phyloP scores from a whole-genome alignment of 2,888 invertebrate species.

The Drosophila eohydei region DNA sequence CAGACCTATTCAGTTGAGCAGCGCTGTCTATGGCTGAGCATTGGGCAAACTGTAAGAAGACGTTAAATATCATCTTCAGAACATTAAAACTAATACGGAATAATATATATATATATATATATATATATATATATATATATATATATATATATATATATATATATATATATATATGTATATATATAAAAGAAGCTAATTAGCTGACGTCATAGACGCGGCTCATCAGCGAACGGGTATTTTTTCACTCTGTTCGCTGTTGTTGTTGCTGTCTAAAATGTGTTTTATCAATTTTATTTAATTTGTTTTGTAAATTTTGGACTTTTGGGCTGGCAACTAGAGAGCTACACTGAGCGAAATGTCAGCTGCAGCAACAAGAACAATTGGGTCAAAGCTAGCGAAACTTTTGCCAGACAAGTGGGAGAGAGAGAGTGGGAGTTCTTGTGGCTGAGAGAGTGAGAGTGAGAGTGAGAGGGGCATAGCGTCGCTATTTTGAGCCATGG shows the following conservation, averaged over 20 bases:
- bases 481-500: conserved; percentile 7
- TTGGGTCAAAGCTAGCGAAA: conserved; percentile 47
- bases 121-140: too few relatives aligned
- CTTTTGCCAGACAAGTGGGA: conserved; percentile 45
- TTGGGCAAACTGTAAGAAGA: too few relatives aligned
- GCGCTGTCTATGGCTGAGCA: too few relatives aligned
- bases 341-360: conserved; percentile 53
- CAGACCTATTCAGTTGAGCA: too few relatives aligned
- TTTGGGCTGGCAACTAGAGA: conserved; percentile 23
- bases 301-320: conserved; percentile 1
- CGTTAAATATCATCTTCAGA: not conserved
- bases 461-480: not conserved
- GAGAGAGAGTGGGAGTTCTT: not conserved
- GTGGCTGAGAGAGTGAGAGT: not conserved
- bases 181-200: not conserved
- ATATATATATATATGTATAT: too few relatives aligned
- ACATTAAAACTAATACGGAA: not conserved
- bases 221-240: conserved; percentile 3
- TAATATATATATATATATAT: not conserved
- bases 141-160: too few relatives aligned
- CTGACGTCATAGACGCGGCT: not conserved
- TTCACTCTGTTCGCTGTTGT: not conserved
- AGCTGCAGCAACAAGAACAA: conserved; percentile 36
- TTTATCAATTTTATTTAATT: conserved; percentile 12
- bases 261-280: not conserved